These are phyloP conservation scores for Archocentrus centrarchus DNA, from an alignment of 2,113 vertebrate genomes.

Conservation along the genomic window DNA sequence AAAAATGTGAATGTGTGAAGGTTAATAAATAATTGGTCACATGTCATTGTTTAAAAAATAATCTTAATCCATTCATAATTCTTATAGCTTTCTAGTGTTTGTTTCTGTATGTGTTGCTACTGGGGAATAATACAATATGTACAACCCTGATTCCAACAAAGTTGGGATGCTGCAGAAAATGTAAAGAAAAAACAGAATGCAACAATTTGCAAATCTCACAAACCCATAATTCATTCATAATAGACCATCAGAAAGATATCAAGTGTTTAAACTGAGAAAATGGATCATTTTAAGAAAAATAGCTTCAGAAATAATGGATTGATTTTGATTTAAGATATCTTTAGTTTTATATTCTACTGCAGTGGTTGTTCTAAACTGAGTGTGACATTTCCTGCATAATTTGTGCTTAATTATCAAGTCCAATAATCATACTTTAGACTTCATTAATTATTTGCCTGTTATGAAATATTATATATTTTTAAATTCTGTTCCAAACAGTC, in stretches of 20 bases:
- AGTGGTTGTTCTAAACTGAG: fast-evolving
- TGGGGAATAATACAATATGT: fast-evolving
- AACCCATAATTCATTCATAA: too few species aligned
- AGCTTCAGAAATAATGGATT: too few species aligned
- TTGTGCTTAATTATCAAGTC: not conserved
- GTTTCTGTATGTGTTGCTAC: not conserved
- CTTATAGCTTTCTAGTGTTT: not conserved
- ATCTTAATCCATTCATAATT: not conserved
- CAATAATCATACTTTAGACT: not conserved
- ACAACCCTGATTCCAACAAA: not conserved
- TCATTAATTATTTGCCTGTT: not conserved
- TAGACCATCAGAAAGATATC: too few species aligned
- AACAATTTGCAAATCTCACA: too few species aligned
- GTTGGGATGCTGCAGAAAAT: too few species aligned
- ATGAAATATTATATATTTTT: not conserved
- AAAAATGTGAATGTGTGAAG: not conserved
- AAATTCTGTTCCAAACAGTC: not conserved
- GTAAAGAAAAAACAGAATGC: too few species aligned
- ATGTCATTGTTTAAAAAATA: not conserved
- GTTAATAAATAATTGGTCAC: not conserved
- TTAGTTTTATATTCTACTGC: fast-evolving
- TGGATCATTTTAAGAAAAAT: not conserved
- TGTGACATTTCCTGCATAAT: not conserved
- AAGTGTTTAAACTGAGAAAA: not conserved
- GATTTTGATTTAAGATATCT: not conserved